Evolutionary conservation across 2,888 invertebrate genomes (phyloP).

Genomic region (Drosophila mercatorum): DNA sequence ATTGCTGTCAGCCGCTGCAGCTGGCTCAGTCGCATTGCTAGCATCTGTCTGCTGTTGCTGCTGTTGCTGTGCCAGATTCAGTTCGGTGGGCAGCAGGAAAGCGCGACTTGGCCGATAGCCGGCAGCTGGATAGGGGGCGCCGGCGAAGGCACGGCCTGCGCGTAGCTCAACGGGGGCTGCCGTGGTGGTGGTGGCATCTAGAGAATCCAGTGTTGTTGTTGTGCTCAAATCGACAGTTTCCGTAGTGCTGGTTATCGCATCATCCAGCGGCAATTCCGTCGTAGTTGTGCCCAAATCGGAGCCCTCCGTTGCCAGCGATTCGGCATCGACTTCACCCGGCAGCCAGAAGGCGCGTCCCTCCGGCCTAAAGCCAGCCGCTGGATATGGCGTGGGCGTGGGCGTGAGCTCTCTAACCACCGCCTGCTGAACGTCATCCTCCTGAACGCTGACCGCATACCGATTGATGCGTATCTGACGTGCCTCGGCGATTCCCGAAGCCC

Average conservation of each 20-base stretch:
- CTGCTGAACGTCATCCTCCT: conserved; percentile 61
- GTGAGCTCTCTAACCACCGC: conserved; percentile 59
- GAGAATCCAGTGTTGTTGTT: conserved; percentile 39
- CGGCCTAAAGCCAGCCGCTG: conserved; percentile 74
- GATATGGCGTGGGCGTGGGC: conserved; percentile 63
- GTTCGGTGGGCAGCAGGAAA: conserved; percentile 73
- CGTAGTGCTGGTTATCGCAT: conserved; percentile 53
- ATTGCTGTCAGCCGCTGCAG: conserved; percentile 42
- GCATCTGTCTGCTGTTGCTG: conserved; percentile 22
- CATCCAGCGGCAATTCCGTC: conserved; percentile 54
- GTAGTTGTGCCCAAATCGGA: conserved; percentile 56
- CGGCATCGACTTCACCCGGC: conserved; percentile 55
- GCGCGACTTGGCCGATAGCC: conserved; percentile 77
- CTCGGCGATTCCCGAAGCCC: conserved; percentile 44
- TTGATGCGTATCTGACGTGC: conserved; percentile 77
- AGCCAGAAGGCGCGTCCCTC: conserved; percentile 71
- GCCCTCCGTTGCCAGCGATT: conserved; percentile 13
- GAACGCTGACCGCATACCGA: conserved; percentile 71
- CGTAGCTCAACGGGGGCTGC: conserved; percentile 18
- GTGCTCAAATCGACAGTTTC: conserved; percentile 58
- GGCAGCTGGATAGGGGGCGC: conserved; percentile 75
- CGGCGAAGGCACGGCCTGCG: conserved; percentile 38
- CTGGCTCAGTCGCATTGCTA: conserved; percentile 15
- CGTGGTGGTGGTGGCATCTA: conserved; percentile 30
- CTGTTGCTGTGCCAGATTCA: conserved; percentile 20